Conservation (phyloP, 2,797 vertebrate species). For the Selene dorsalis region DNA sequence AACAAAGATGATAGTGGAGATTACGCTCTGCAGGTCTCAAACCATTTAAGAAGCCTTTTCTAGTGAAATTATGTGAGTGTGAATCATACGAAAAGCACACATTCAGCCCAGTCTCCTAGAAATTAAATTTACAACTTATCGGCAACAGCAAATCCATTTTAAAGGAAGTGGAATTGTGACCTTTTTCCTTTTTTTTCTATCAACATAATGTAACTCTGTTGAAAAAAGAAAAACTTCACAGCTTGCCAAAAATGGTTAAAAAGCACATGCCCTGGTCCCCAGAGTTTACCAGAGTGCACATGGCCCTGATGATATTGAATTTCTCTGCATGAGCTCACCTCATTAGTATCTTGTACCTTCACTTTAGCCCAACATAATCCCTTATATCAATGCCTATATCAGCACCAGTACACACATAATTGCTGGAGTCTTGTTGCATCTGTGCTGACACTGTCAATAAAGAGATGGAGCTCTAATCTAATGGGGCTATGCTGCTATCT, state of each 20-base stretch:
- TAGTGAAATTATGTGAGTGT: not conserved
- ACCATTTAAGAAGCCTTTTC: not conserved
- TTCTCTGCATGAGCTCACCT: conserved; percentile 40
- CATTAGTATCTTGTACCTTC: conserved; percentile 35
- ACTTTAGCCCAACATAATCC: not conserved
- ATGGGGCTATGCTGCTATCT: not conserved
- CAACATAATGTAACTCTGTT: not conserved
- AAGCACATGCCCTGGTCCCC: not conserved
- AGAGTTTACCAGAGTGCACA: not conserved
- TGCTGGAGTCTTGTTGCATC: conserved; percentile 15
- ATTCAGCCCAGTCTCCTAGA: not conserved
- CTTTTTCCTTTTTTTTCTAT: not conserved
- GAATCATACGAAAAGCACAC: not conserved
- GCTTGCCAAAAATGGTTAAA: not conserved
- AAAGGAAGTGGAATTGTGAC: not conserved
- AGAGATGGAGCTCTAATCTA: conserved; percentile 4
- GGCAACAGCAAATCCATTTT: not conserved
- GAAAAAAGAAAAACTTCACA: no score
- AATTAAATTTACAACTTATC: not conserved
- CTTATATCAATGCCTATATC: not conserved
- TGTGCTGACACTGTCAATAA: conserved; percentile 18
- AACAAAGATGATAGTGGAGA: not conserved
- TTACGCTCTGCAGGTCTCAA: not conserved
- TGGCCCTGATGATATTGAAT: conserved; percentile 45
- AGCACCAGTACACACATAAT: not conserved